Conservation (phyloP, 2,888 invertebrate species). For the Falcaria lacertinaria region DNA sequence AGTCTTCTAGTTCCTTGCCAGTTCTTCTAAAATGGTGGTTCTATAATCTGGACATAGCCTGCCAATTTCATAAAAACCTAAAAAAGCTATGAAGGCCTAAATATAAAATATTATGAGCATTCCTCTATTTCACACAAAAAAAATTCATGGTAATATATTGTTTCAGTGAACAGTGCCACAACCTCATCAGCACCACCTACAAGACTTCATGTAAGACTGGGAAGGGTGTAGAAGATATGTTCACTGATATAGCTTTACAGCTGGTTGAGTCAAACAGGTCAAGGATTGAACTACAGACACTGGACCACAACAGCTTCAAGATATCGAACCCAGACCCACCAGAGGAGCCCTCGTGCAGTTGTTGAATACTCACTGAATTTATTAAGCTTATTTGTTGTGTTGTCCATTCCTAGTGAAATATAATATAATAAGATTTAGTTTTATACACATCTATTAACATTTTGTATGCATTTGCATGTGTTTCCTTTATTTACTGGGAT, state of each 20-base stretch:
- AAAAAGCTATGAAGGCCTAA: too few relatives aligned
- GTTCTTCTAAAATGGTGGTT: too few relatives aligned
- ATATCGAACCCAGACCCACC: conserved; percentile 82
- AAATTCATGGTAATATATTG: conserved; percentile 4
- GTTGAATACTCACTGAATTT: conserved; percentile 36
- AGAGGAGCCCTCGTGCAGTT: conserved; percentile 71
- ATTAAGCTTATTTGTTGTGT: conserved; percentile 7
- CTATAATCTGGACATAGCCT: too few relatives aligned
- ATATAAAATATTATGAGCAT: too few relatives aligned
- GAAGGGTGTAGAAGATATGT: conserved; percentile 94
- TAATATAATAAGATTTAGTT: neutral
- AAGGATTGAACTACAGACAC: conserved; percentile 88
- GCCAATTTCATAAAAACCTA: too few relatives aligned
- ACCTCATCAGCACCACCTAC: conserved; percentile 91
- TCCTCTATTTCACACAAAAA: too few relatives aligned
- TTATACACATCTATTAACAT: neutral
- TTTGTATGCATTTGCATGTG: neutral
- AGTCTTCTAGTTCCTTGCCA: too few relatives aligned
- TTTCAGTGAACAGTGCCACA: conserved; percentile 93
- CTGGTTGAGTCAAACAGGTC: conserved; percentile 89
- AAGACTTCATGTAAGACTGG: conserved; percentile 94
- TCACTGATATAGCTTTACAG: conserved; percentile 90
- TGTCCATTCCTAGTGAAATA: neutral
- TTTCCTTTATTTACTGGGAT: neutral
- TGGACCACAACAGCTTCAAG: conserved; percentile 89